Evolutionary conservation across 2,113 vertebrate genomes (phyloP), one percentile per base, ranked within the genome.

Genomic region (Nesoenas mayeri): DNA sequence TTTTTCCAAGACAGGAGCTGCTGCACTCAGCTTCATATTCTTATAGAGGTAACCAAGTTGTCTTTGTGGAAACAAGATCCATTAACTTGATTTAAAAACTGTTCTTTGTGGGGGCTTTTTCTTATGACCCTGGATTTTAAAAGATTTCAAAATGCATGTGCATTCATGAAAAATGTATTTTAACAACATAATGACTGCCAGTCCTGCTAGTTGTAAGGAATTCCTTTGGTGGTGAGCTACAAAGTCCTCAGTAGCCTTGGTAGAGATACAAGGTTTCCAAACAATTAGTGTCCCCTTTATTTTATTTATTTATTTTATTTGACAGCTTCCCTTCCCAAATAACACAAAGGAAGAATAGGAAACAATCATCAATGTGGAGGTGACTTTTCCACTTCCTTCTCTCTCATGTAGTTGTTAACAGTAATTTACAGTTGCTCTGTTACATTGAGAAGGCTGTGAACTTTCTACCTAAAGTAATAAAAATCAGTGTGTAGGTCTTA

Each of bases 401-500:
- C 91, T 95, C 89, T 93, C 92, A 91, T 78, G 84, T 95, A 91
- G 65, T 83, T 96, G 87, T 94, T 95, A 96, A 88, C 78, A 78
- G 91, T 93, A 95, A 95, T 96, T 97, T 96, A 91, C 84, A 94
- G 91, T 96, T 78, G 34, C 82, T 94, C 83, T 58, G 88, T 95
- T 96, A 66, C 75, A 50, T 72, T 71, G 51, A 58, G 80, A 88
- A 70, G 58, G 67, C 94, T 93, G 83, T 88, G 80, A 87, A 95
- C 85, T 93, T 95, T 89, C 91, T 78, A 85, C 72, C 53, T 84
- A 66, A 94, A 74, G 92, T 95, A 88, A 89, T 95, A 94, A 97
- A 97, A 92, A 82, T 77, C 71, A 88, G 25, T 51, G 57, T 93
- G 58, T 88, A 79, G 54, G 15, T 67, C 74, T 87, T 96, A 92